phyloP scores from a whole-genome alignment of 2,797 vertebrate genomes.

The Carcharodon carcharias region DNA sequence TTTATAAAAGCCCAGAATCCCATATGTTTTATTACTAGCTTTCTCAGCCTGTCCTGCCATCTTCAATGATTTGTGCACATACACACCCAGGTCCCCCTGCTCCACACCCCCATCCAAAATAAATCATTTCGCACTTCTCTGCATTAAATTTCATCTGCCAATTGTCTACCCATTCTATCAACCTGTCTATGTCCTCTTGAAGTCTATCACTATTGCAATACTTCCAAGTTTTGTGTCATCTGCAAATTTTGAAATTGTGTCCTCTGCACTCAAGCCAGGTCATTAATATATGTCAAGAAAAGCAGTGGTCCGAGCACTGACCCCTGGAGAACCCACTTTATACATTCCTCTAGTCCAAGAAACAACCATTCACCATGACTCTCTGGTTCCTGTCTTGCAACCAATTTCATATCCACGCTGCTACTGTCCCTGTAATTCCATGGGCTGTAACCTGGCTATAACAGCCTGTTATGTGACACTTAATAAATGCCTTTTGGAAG shows the following conservation, averaged over 20 bases:
- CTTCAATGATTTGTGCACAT: too few relatives aligned
- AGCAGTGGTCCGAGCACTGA: not conserved
- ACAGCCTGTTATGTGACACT: not conserved
- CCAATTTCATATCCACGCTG: not conserved
- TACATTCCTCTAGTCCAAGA: not conserved
- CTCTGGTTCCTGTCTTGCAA: not conserved
- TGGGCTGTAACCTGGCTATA: not conserved
- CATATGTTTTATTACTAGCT: not conserved
- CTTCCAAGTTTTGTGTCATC: too few relatives aligned
- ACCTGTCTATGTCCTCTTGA: not conserved
- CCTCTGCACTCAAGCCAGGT: too few relatives aligned
- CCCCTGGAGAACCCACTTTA: not conserved
- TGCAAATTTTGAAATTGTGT: too few relatives aligned
- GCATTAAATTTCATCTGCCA: not conserved
- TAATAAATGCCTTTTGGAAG: not conserved
- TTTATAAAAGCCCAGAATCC: not conserved
- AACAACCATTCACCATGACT: not conserved
- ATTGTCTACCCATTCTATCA: not conserved
- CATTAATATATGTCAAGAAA: not conserved
- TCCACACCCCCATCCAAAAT: not conserved
- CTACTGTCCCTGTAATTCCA: not conserved
- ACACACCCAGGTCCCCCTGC: not conserved
- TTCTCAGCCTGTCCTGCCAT: not conserved
- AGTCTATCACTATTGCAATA: not conserved
- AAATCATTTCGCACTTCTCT: not conserved